Base-by-base conservation (phyloP, 2,113 vertebrate genomes). In the Gambusia holbrooki region DNA sequence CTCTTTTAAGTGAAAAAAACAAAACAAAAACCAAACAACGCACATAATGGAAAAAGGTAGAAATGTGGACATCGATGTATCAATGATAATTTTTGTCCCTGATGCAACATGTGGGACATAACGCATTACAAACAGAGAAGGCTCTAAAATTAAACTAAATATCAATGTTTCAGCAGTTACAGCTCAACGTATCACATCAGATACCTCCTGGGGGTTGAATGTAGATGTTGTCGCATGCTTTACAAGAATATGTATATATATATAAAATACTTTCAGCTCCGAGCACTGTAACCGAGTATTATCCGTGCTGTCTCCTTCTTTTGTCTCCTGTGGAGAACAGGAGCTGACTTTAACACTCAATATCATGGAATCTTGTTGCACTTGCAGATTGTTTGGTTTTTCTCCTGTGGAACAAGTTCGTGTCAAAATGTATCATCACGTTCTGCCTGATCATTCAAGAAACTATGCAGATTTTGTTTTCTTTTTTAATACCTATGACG, bases 221-320 rank as follows among this genome's bases (percentile, higher is more conserved):
- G 45, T 10, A 70, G 32, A 35, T 28, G 29, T 32, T 63, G n/a
- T 4, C 74, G 35, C 28, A 74, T 63, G 65, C 42, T 74, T 45
- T 58, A 32, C 3, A 51, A 42, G 77, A 58, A 79, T 35, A 76
- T 65, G 32, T 66, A 63, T 25, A 42, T 63, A 42, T 63, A 51
- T 45, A 69, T 32, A 54, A 66, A 30, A 80, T 35, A 29, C 81
- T 71, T 78, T 68, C 27, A 72, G 45, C 70, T 80, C 45, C 58
- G 58, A 64, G 79, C 66, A 71, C 81, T 69, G 66, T 76, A 82
- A 76, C 74, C 15, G 17, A 73, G 79, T 78, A 74, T 89, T 82
- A 89, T 83, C 79, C 87, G 87, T 89, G 84, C 92, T 89, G 92
- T 92, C 80, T 73, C 67, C 86, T 70, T 84, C 28, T 65, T 17